Percentiles rank a stretch among this genome's conserved stretches.
Evolutionary conservation across 2,113 vertebrate species (phyloP).

Genomic region (Brachyhypopomus gauderio): DNA sequence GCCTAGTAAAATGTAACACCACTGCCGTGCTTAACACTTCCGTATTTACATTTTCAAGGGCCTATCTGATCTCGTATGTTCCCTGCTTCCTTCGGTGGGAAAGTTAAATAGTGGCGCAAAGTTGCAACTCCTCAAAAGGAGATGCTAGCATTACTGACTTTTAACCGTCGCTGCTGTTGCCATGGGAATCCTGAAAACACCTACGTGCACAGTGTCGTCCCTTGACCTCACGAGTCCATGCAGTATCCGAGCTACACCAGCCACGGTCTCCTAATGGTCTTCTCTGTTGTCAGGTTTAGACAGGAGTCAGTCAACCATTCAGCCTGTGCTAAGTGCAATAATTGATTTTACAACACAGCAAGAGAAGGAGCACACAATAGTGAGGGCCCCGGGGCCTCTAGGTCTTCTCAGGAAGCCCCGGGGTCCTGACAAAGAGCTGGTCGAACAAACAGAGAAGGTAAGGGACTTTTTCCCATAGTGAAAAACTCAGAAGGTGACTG

Average conservation of each 20-base stretch:
- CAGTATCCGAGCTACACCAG: neutral
- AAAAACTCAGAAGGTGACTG: slow-evolving; percentile 12
- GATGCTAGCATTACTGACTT: slow-evolving; percentile 11
- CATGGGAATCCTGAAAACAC: slow-evolving; percentile 16
- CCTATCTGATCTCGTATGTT: neutral
- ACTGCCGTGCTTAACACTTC: neutral
- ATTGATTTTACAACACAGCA: slow-evolving; percentile 14
- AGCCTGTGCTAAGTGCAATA: slow-evolving; percentile 8
- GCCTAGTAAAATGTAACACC: neutral
- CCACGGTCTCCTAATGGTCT: neutral
- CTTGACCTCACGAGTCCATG: neutral
- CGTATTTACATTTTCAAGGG: neutral
- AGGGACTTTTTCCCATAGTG: slow-evolving; percentile 14
- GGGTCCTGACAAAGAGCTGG: slow-evolving; percentile 23
- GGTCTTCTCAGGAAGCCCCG: no score
- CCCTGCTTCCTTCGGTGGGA: neutral
- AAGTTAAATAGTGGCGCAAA: neutral
- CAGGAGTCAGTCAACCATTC: slow-evolving; percentile 3
- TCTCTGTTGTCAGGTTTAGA: neutral
- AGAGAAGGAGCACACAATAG: neutral
- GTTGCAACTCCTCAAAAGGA: neutral
- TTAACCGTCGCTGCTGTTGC: slow-evolving; percentile 1
- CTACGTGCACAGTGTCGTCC: neutral
- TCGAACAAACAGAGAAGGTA: neutral
- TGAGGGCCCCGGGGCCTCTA: no score